A percentile compares a stretch with the other conserved stretches of the same genome.
Conservation (phyloP, 2,888 invertebrate species). For the Physocephala rufipes region DNA sequence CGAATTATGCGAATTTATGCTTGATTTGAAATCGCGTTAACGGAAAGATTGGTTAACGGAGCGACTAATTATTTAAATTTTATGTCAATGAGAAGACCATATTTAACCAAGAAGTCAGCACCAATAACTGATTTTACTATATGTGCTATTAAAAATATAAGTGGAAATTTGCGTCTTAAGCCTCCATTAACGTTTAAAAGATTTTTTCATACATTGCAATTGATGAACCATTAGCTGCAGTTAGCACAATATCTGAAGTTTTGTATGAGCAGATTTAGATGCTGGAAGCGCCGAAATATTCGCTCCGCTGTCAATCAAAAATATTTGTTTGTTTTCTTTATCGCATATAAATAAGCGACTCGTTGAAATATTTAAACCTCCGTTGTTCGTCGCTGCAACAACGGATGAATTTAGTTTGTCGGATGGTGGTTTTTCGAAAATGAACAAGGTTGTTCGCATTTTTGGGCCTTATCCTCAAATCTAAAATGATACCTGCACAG, state of each 20-base stretch:
- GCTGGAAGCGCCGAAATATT: too few relatives aligned
- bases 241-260: conserved; percentile 4
- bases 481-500: too few relatives aligned
- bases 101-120: conserved; percentile 4
- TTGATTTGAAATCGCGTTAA: background rate
- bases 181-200: conserved; percentile 8
- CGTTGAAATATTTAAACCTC: too few relatives aligned
- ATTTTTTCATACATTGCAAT: background rate
- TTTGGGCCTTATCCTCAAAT: too few relatives aligned
- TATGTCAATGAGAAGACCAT: conserved; percentile 7
- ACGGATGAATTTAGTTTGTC: too few relatives aligned
- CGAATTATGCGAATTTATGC: conserved; percentile 2
- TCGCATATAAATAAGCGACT: too few relatives aligned
- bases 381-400: too few relatives aligned
- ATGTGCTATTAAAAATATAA: conserved; percentile 5
- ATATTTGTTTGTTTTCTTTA: too few relatives aligned
- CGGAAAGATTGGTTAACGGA: conserved; percentile 12
- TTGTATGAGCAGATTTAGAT: too few relatives aligned
- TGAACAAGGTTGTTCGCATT: too few relatives aligned
- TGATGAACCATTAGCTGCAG: background rate
- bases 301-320: too few relatives aligned
- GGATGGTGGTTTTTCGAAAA: too few relatives aligned
- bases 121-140: conserved; percentile 9
- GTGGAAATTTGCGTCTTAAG: background rate
- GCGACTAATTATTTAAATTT: background rate